Conservation (phyloP, 1,140 invertebrate species). For the Zaprionus ornatus region DNA sequence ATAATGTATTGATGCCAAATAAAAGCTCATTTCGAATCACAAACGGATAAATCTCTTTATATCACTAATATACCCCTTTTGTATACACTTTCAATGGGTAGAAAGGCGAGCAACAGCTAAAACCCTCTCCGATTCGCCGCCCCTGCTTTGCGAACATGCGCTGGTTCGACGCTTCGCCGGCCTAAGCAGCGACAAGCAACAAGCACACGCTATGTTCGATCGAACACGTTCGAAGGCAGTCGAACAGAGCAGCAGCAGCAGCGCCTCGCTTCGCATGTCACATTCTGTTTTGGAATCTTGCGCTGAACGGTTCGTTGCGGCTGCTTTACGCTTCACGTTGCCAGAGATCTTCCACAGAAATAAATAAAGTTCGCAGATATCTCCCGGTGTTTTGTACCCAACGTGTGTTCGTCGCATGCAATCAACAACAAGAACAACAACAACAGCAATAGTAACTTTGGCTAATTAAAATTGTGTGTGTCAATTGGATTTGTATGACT, state of each 20-base stretch:
- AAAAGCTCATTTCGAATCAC: too few species aligned
- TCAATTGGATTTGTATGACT: constrained; percentile 63
- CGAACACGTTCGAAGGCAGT: neutral
- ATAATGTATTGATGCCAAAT: too few species aligned
- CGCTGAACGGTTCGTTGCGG: constrained; percentile 56
- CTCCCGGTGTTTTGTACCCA: constrained; percentile 44
- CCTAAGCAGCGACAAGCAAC: neutral
- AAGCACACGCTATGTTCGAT: constrained; percentile 1
- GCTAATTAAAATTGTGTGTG: constrained; percentile 62
- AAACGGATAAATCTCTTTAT: too few species aligned
- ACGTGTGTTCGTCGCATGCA: constrained; percentile 43
- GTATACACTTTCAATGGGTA: neutral
- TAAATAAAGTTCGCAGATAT: constrained; percentile 30
- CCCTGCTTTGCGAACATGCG: constrained; percentile 1
- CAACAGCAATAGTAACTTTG: constrained; percentile 18
- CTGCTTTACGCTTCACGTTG: constrained; percentile 10
- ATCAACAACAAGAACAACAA: constrained; percentile 19
- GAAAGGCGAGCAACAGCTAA: neutral
- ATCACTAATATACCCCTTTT: too few species aligned
- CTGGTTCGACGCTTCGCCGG: neutral
- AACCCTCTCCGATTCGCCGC: neutral
- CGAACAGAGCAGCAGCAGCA: constrained; percentile 5
- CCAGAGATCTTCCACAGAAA: neutral
- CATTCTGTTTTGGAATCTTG: constrained; percentile 64
- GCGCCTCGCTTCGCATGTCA: constrained; percentile 23